Conservation (phyloP, 2,888 invertebrate genomes). For the Andrena bucephala region DNA sequence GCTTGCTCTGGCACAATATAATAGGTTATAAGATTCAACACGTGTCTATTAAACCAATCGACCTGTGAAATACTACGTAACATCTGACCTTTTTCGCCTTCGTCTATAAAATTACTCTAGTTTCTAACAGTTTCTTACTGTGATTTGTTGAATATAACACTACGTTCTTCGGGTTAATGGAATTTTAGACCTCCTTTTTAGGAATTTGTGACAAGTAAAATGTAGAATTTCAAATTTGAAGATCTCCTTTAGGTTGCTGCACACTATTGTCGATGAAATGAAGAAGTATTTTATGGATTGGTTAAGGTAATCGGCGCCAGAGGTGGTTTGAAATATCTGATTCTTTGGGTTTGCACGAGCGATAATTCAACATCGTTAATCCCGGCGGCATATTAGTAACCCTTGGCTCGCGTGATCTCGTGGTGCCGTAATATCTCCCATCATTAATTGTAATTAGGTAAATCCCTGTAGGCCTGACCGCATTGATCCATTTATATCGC, state of each 20-base stretch:
- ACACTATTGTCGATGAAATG: background rate
- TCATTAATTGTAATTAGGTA: conserved; percentile 85
- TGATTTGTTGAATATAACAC: no score
- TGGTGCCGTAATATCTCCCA: conserved; percentile 81
- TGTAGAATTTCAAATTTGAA: background rate
- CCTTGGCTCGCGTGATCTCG: conserved; percentile 79
- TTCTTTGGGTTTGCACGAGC: conserved; percentile 51
- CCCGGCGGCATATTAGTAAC: conserved; percentile 83
- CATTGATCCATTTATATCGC: conserved; percentile 74
- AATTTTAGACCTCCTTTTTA: no score
- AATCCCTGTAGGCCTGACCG: conserved; percentile 75
- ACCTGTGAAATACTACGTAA: no score
- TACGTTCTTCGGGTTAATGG: no score
- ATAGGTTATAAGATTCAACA: no score
- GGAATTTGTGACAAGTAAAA: background rate
- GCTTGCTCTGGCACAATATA: no score
- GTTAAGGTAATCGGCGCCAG: conserved; percentile 41
- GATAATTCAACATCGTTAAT: conserved; percentile 84
- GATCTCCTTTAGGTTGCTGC: background rate
- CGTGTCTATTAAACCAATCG: no score
- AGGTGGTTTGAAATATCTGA: conserved; percentile 31
- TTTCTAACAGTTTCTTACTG: no score
- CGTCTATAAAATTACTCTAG: no score
- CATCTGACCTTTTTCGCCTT: no score
- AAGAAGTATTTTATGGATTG: conserved; percentile 20